Evolutionary conservation across 2,888 invertebrate species (phyloP), one percentile per base, ranked within the genome.

Genomic region (Pollenia labialis): DNA sequence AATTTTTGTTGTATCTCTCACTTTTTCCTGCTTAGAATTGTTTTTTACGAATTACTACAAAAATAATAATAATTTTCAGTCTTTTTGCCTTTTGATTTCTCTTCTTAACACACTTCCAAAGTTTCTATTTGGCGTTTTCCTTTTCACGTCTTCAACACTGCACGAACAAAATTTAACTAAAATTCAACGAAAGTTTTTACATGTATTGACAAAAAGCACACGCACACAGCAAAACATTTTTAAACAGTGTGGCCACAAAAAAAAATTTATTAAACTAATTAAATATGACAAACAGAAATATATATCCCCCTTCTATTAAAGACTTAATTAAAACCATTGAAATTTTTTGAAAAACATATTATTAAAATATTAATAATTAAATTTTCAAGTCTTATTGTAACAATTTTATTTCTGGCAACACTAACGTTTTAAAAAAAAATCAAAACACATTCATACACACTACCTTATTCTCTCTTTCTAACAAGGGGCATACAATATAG

Each of bases 91-190:
- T 81, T 87, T 62, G 14, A 60, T 71, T 83, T 81, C 75, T 80
- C 56, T 82, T 80, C 68, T 79, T 68, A 60, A 58, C 68, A 66
- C 64, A 66, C 80, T 77, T 66, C 58, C 32, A 50, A 75, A 40
- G 50, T 71, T 87, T 60, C 8, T 56, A 66, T 32, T 72, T 71
- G 40, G 58, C 58, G 76, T 60, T 56, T 77, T 75, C 60, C 50
- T 48, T 72, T 69, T 82, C 50, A 74, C 83, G 77, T 81, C 77
- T 81, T 84, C 50, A 64, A 54, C 69, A 42, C 42, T 75, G 16
- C 85, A 82, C 88, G 87, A 88, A 85, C 81, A 84, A 87, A 87
- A 87, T 87, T 88, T 87, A 80, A 89, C 88, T 88, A 85, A 86
- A 88, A 87, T 16, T 85, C 60, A 86, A 88, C 74, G 75, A 83